Evolutionary conservation across 2,113 vertebrate genomes (phyloP).

Genomic region (Prionailurus bengalensis): DNA sequence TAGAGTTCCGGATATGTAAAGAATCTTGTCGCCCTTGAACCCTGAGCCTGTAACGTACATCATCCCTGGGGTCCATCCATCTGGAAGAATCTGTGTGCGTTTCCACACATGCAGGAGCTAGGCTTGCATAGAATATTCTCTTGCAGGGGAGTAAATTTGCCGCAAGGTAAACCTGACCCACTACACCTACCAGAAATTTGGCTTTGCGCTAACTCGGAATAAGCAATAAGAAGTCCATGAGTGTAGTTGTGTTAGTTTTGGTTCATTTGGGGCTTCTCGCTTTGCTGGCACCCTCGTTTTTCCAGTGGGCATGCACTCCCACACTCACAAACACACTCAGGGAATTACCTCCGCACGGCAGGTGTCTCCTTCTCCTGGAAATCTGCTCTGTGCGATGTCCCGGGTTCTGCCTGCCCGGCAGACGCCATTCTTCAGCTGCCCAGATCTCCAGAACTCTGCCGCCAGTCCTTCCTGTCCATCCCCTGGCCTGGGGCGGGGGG

Average conservation of each 20-base stretch:
- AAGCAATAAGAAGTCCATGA: background rate
- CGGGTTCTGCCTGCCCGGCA: background rate
- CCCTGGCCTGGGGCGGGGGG: background rate
- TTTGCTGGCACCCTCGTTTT: background rate
- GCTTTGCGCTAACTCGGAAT: background rate
- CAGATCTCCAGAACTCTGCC: background rate
- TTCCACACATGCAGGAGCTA: background rate
- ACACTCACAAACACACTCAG: background rate
- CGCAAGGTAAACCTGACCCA: background rate
- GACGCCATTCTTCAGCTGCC: too few species aligned
- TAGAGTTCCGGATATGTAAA: background rate
- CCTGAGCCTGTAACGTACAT: background rate
- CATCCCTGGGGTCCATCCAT: background rate
- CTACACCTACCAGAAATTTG: background rate
- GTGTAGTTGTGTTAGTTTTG: background rate
- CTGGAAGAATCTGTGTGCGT: background rate
- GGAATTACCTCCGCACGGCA: fast-evolving
- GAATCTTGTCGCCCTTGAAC: background rate
- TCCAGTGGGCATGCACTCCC: background rate
- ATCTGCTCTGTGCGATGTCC: background rate
- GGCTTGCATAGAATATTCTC: background rate
- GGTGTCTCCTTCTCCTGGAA: background rate
- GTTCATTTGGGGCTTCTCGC: background rate
- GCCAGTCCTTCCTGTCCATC: background rate
- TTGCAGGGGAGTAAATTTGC: background rate